Base-by-base conservation (phyloP, 2,888 invertebrate genomes). In the Cataglyphis cursor region DNA sequence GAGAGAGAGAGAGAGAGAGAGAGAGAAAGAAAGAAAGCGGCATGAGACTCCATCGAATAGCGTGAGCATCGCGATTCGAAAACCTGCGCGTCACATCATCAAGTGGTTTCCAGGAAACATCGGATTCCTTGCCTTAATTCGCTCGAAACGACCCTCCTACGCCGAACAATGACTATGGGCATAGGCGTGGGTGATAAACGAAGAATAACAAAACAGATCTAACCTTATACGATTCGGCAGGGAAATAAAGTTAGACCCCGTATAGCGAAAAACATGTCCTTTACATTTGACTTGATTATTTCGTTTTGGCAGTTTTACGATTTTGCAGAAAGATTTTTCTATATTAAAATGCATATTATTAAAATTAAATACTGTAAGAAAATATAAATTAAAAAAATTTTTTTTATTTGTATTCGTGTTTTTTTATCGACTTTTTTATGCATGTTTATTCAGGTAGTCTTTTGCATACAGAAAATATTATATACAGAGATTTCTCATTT, bases 161-260 rank as follows among this genome's bases (percentile, higher is more conserved):
- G 88, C 87, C 65, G 81, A 85, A 90, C 89, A 90, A 91, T 89
- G 82, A 84, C 86, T 85, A 87, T 90, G 87, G 88, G 89, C 85
- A 88, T 85, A 73, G 87, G 91, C 92, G 92, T 93, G 92, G 92
- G 92, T 92, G 92, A 93, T 91, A 88, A 84, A 87, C 90, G 88
- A 88, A 90, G 88, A 88, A 90, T 91, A 90, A 90, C 88, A 88
- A 90, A 90, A 83, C 87, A 87, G 90, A 92, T 90, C 88, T 90
- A 88, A 91, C 91, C 90, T 91, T 91, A 91, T 93, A 88, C 86
- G 91, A 91, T 89, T 73, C 80, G 86, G 78, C 73, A 59, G 44
- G 24, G 68, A 81, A 83, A 87, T 86, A 87, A 61, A 62, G 75
- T 74, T 68, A 76, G 64, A 54, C 65, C 18, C 48, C 54, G 68